Conservation (phyloP, 1,140 invertebrate genomes). For the Drosophila sechellia region DNA sequence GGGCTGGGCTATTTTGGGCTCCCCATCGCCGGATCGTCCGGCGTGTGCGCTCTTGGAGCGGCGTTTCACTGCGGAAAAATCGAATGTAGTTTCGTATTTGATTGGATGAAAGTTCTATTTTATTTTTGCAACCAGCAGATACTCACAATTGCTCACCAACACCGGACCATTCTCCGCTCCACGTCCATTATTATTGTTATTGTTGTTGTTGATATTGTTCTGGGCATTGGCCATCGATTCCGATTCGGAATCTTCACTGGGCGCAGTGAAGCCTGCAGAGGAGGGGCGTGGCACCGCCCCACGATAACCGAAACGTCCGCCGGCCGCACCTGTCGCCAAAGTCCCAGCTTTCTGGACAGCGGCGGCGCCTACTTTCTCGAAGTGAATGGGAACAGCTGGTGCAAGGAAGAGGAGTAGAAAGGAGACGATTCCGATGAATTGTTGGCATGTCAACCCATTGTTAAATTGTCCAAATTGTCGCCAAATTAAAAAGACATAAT, state of each 20-base stretch:
- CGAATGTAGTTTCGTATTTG: not conserved
- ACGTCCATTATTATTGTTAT: constrained; percentile 26
- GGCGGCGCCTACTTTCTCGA: constrained; percentile 79
- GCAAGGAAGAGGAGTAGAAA: not conserved
- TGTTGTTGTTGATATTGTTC: constrained; percentile 47
- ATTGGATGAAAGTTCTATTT: not conserved
- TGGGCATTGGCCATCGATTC: constrained; percentile 54
- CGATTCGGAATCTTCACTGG: constrained; percentile 49
- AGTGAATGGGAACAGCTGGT: constrained; percentile 59
- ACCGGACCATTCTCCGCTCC: constrained; percentile 39
- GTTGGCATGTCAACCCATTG: constrained; percentile 46
- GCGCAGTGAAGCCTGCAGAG: constrained; percentile 55
- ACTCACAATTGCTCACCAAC: constrained; percentile 80
- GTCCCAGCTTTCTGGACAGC: constrained; percentile 47
- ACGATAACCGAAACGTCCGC: constrained; percentile 78
- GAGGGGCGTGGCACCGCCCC: constrained; percentile 72
- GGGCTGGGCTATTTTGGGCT: constrained; percentile 80
- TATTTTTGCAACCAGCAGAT: not conserved
- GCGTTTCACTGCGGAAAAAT: constrained; percentile 69
- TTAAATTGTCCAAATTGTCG: constrained; percentile 54
- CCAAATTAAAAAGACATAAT: constrained; percentile 61
- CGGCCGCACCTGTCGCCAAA: constrained; percentile 39
- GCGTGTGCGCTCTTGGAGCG: constrained; percentile 84
- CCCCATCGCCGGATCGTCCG: constrained; percentile 56
- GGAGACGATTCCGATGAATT: not conserved